phyloP scores from a whole-genome alignment of 2,888 invertebrate genomes.

The Galeruca laticollis region DNA sequence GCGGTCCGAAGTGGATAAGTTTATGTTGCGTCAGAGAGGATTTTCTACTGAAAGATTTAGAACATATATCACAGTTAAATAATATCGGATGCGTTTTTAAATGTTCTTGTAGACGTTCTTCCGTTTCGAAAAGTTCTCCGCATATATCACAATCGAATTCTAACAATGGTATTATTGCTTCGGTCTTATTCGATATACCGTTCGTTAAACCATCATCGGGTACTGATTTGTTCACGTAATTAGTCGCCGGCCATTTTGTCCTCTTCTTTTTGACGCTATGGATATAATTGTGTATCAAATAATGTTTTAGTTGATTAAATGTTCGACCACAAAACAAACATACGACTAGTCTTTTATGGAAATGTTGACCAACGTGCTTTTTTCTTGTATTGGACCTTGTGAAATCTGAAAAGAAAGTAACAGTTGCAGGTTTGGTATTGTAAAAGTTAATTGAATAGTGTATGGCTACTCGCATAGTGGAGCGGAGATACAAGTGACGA shows the following conservation, averaged over 20 bases:
- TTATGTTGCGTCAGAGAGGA: constrained; percentile 9
- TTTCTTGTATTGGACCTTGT: neutral
- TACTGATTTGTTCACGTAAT: neutral
- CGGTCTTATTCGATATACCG: neutral
- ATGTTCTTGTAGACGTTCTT: neutral
- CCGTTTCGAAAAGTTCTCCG: neutral
- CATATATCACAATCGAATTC: constrained; percentile 19
- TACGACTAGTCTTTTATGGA: neutral
- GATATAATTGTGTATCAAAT: constrained; percentile 1
- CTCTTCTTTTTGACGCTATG: neutral
- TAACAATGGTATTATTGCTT: neutral
- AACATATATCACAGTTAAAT: constrained; percentile 11
- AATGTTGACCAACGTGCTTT: neutral
- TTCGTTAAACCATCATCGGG: neutral
- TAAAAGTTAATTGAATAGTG: too few species aligned
- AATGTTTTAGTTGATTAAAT: neutral
- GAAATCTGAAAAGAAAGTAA: constrained; percentile 7
- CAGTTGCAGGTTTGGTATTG: neutral
- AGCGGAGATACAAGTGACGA: too few species aligned
- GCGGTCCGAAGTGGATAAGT: constrained; percentile 9
- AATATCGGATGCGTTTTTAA: neutral
- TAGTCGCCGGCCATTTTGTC: constrained; percentile 1
- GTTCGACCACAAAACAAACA: neutral
- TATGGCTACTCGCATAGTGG: too few species aligned
- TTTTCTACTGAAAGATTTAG: constrained; percentile 14